Conservation (phyloP, 2,888 invertebrate genomes). For the Phasia obesa region DNA sequence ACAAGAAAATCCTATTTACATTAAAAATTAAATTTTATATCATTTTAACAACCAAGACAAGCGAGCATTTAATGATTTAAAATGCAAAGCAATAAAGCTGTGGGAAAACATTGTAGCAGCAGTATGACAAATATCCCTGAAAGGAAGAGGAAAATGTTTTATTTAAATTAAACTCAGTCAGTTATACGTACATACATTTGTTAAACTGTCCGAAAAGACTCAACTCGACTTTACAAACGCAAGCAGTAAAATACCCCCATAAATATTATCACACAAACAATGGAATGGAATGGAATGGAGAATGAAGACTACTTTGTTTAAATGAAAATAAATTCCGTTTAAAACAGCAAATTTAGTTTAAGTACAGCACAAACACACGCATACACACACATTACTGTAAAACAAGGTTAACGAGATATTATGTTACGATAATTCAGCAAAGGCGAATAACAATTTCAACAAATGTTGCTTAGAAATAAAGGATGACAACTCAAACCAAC, state of each 20-base stretch:
- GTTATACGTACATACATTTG: not conserved
- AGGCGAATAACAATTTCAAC: not conserved
- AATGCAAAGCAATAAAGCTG: conserved; percentile 1
- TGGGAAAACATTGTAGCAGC: not conserved
- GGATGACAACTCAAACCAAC: conserved; percentile 6
- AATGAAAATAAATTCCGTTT: conserved; percentile 39
- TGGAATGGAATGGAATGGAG: not conserved
- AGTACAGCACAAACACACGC: no score
- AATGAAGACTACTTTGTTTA: conserved; percentile 13
- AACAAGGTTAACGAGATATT: conserved; percentile 53
- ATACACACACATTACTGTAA: not conserved
- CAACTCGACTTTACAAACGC: not conserved
- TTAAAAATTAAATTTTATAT: conserved; percentile 42
- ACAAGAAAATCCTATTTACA: conserved; percentile 44
- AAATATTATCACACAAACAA: conserved; percentile 1
- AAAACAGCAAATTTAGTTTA: conserved; percentile 7
- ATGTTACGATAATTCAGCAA: conserved; percentile 28
- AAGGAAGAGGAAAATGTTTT: conserved; percentile 12
- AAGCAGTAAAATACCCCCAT: not conserved
- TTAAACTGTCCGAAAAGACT: not conserved
- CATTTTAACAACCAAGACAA: conserved; percentile 36
- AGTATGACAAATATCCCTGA: conserved; percentile 15
- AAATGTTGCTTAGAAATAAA: conserved; percentile 2
- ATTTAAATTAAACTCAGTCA: conserved; percentile 24
- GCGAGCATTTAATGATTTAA: conserved; percentile 40